Base-by-base conservation (phyloP, 1,140 invertebrate genomes). In the Akabosia matsudoensis region DNA sequence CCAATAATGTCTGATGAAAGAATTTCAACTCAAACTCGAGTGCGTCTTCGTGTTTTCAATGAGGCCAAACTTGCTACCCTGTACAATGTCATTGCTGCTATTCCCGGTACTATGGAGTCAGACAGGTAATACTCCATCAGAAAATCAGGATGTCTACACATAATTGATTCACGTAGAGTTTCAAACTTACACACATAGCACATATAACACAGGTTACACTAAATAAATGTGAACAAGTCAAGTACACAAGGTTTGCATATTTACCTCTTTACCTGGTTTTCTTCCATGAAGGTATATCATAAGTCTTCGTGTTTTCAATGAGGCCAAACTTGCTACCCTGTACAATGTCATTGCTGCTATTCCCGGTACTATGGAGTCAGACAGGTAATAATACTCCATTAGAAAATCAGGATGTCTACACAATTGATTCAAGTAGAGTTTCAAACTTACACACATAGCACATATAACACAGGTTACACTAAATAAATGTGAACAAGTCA, bases 321-420 rank as follows among this genome's bases (percentile, higher is more conserved):
- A 82, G 31, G 51, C 75, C 0, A 76, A 79, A 51, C 26, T 73
- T 28, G 79, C 70, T 28, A 76, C 72, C 16, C 80, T 83, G 73
- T 82, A 74, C 70, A 83, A 83, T 56, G 82, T 83, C 3, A 76
- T 83, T 28, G 82, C 80, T n/a, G 75, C 78, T 3, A 82, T 83
- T 67, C 78, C 80, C 13, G 83, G 83, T n/a, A 56, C 83, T 45
- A 83, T 82, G 78, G 85, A 86, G 79, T 81, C 84, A 82, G 84
- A 85, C 85, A 82, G 81, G 80, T 45, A 45, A 45, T 73, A 26
- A 73, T 56, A 56, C 54, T 56, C 24, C 7, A 7, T 45, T 10
- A 45, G 54, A 56, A 22, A 13, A n/a, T 56, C 24, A 56, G 22
- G 54, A 13, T 56, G 54, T n/a, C 54, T 56, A 56, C 22, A 22